Evolutionary conservation across 2,888 invertebrate genomes (phyloP), one percentile per base, ranked within the genome.

Genomic region (Drosophila affinis): DNA sequence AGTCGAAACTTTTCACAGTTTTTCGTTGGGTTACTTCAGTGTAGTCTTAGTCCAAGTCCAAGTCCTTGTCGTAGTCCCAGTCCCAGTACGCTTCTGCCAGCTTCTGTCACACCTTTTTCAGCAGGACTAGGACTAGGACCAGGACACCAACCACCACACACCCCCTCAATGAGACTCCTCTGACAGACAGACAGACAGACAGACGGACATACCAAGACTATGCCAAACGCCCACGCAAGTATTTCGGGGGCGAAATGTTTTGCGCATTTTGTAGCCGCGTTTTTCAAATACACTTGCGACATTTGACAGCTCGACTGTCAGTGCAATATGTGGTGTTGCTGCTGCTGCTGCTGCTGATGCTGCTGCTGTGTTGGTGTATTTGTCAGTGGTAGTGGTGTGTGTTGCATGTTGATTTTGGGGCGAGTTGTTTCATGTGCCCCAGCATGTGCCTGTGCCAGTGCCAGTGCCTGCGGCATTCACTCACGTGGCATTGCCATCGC

Each of bases 281-380:
- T 83, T 87, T 76, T 87, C 79, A 84, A 87, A 84, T 81, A 77
- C 79, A 81, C 81, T 87, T 75, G 83, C 79, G 74, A 73, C 82
- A 85, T 81, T 85, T 83, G 87, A 87, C 83, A 83, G 83, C 79
- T 84, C 65, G 72, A 81, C 76, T 79, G 87, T 85, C 75, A 75
- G 77, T 72, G 77, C 81, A 72, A 75, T 75, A 70, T 59, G 60
- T 39, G 47, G 46, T 46, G 29, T 49, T 57, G 18, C 54, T 58
- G 55, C 3, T 18, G 71, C 47, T 48, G 48, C 24, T 52, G 32
- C 34, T 29, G 24, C 29, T 48, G 14, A 1, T 52, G 18, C 21
- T 21, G 44, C 52, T 32, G 61, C 47, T 67, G 65, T 60, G 32
- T 45, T 55, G 53, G 64, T 57, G 51, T 27, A 51, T 58, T 27